Base-by-base conservation (phyloP, 2,888 invertebrate genomes). In the Antheraea yamamai region DNA sequence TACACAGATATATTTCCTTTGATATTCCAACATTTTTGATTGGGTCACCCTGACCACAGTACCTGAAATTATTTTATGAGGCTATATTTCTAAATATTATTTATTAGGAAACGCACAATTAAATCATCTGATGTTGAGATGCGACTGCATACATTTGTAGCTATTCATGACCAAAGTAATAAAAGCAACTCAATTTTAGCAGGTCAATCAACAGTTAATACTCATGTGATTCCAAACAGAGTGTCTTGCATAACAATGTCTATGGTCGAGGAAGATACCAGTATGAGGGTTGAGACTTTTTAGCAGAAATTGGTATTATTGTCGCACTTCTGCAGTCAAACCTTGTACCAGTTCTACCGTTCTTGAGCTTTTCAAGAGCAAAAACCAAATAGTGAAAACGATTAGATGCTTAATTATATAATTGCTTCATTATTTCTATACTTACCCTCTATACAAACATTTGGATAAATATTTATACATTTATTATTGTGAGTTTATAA, bases 1-100 rank as follows among this genome's bases (percentile, higher is more conserved):
- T 52, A 95, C 91, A 87, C 98, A 98, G 20, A 96, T 93, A 90
- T 96, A 98, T 74, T 96, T 96, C 81, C 97, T 96, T 85, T 96
- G 96, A 86, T 96, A 96, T 90, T 98, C 98, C 75, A 98, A 89
- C 93, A 98, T 96, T 89, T 97, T 97, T 12, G 97, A 95, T 80
- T 96, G 95, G 0, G 97, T 97, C 71, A 96, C 96, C 86, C 98
- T 91, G 39, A 98, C 97, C 61, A 98, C 96, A 74, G 97, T 98
- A 4, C 98, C 98, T 95, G 91, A 79, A 73, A 70, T 51, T 47
- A 52, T 72, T 70, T 58, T 23, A 76, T 75, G 23, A 12, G 4
- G 12, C 61, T 61, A n/a, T n/a, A 61, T 10, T 61, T 23, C 23
- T 61, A 23, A 10, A 61, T 61, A 8, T 20, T 58, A 23, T 58